Conservation (phyloP, 2,888 invertebrate species). For the Amphipoea oculea region DNA sequence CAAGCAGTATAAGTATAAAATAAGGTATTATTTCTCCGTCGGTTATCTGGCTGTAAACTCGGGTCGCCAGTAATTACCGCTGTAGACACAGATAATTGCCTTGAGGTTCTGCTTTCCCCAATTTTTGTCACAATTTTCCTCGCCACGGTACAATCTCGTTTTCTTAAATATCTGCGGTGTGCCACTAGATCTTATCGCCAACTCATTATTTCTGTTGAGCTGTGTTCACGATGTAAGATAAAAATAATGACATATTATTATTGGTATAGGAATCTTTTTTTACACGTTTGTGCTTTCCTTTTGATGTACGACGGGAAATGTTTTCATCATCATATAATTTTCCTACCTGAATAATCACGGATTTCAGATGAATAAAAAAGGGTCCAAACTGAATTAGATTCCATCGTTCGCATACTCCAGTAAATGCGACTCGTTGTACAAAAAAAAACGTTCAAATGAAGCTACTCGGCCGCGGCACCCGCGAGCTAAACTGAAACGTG, state of each 20-base stretch:
- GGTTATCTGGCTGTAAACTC: slow-evolving; percentile 77
- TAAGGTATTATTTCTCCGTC: slow-evolving; percentile 55
- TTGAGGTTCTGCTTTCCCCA: slow-evolving; percentile 72
- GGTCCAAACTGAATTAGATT: slow-evolving; percentile 8
- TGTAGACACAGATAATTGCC: slow-evolving; percentile 81
- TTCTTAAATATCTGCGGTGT: slow-evolving; percentile 41
- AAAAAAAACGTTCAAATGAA: slow-evolving; percentile 31
- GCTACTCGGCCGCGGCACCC: slow-evolving; percentile 23
- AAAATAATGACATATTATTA: slow-evolving; percentile 41
- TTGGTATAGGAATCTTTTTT: neutral
- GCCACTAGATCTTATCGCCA: slow-evolving; percentile 43
- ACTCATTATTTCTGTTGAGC: slow-evolving; percentile 45
- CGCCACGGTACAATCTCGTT: slow-evolving; percentile 49
- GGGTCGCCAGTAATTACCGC: slow-evolving; percentile 77
- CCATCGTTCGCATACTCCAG: neutral
- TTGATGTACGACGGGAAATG: neutral
- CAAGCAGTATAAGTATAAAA: slow-evolving; percentile 46
- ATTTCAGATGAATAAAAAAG: slow-evolving; percentile 6
- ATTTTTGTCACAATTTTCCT: slow-evolving; percentile 73
- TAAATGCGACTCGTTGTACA: slow-evolving; percentile 17
- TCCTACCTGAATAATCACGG: neutral
- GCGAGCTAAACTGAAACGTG: slow-evolving; percentile 55
- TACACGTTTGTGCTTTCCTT: neutral
- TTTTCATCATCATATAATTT: neutral
- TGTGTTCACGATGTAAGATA: slow-evolving; percentile 29